Evolutionary conservation across 1,140 invertebrate species (phyloP), one percentile per base, ranked within the genome.

Genomic region (Berghia stephanieae): DNA sequence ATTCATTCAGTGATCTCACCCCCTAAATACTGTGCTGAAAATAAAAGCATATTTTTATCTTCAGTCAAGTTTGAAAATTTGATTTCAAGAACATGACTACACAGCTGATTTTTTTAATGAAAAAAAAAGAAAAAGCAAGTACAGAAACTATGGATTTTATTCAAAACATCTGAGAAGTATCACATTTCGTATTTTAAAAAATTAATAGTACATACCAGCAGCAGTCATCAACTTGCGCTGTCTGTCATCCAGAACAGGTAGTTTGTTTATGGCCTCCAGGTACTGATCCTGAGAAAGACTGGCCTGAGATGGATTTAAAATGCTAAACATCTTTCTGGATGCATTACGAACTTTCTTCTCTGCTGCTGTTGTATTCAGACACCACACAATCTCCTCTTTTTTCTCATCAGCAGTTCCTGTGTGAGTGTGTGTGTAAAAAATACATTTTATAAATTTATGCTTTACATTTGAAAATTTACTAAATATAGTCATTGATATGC

Each of bases 281-380:
- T 84, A 86, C 36, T 85, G 84, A 81, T 91, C 95, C 92, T 92
- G 94, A 0, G 93, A 84, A n/a, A 87, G 36, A 18, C 82, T 82
- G 34, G 82, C 82, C 69, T 86, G 84, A 21, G 86, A 79, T 3
- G 74, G 78, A 68, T 85, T 86, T 34, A 87, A 78, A 8, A 68
- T 77, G 36, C 78, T 92, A 88, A 96, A 96, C 75, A 97, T 92
- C 86, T 95, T 93, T 69, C 93, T 91, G 0, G 95, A 95, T 10
- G 96, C 95, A 90, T 93, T 93, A 73, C 94, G 92, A 0, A 95
- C 94, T 10, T 96, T 92, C 78, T 96, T 96, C 88, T 97, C 95
- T 84, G 95, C 92, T 46, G 94, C 92, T 18, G 94, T 93, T 90
- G 95, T 96, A 0, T 92, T 93, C 0, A 96, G 90, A 84, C 95